Evolutionary conservation across 2,113 vertebrate species (phyloP), one percentile per base, ranked within the genome.

Genomic region (Lethenteron reissneri): DNA sequence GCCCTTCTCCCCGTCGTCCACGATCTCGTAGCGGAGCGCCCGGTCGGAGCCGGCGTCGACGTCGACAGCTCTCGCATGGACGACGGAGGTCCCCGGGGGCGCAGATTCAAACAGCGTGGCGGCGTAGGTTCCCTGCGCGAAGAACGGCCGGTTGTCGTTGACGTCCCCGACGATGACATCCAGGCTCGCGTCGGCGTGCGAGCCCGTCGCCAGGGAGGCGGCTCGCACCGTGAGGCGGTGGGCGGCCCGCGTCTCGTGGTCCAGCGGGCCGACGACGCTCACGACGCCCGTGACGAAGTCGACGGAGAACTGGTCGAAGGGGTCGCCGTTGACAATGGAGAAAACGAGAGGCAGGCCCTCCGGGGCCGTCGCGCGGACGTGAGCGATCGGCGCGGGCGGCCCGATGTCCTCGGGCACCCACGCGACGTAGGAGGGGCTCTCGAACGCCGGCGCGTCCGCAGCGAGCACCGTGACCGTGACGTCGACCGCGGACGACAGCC

Each of bases 281-380:
- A 99, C 83, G 1, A 96, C 91, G 8, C 92, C 94, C 3, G 92
- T 95, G 80, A 19, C 89, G 77, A 99, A 99, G 78, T 95, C 87
- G 70, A 97, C 82, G 2, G 85, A 83, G 75, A 99, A 99, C 74
- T 97, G 94, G 78, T 79, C 83, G 71, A 95, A 89, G 73, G 90
- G 90, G 77, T 99, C 90, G 13, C 94, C 94, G 14, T 90, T 89
- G 85, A 81, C 74, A 99, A 19, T 89, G 71, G 87, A 92, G 77
- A 97, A 97, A 70, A 89, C 88, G 58, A 95, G 87, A 15, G 87
- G 88, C 70, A 88, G 82, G 7, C 92, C 92, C 80, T 99, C 94
- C 2, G 91, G 91, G 91, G 71, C 87, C 74, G 79, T 90, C 72
- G 90, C 94, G 92, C 17, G 17, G 2, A 94, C 78, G 1, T 95